Base-by-base conservation (phyloP, 2,797 vertebrate species). In the Melanotaenia nigrans region DNA sequence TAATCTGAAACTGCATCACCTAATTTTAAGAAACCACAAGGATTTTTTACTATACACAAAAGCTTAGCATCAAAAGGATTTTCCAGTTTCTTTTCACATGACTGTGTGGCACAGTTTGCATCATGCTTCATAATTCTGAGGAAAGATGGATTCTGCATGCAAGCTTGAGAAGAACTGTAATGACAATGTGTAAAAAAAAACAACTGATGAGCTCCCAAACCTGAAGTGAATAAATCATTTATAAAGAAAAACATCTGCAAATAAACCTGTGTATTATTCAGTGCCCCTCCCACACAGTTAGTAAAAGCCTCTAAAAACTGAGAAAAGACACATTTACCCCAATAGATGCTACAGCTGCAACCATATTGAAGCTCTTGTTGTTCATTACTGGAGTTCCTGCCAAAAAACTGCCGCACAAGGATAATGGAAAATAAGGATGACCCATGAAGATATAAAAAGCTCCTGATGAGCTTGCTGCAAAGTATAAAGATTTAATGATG, bases 251-350 rank as follows among this genome's bases (percentile, higher is more conserved):
- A 28, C n/a, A 36, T 42, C 47, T 66, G 20, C 56, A 57, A 65
- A 58, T 28, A 14, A 0, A 75, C 12, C 33, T 66, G 61, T 57
- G 65, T 20, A 20, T 47, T 47, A 47, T 47, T 47, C 5, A 87
- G 60, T 45, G 11, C 59, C 38, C 28, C 62, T 73, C 86, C 81
- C 68, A 55, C 53, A 62, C 35, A 18, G 77, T 90, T 89, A 92
- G 88, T 83, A 85, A 53, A 89, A 85, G 84, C 30, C 0, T 47
- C 66, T 45, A 59, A 28, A 16, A 24, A 32, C 73, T 38, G 51
- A 67, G 8, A 89, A 93, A 93, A 95, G 88, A 82, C 88, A 94
- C 89, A 83, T 93, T 90, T 90, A 73, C 84, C 85, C 82, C 87
- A 90, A 89, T 77, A 49, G 55, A 71, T 1, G 5, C 72, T 79